A percentile compares a stretch with the other conserved stretches of the same genome.
Evolutionary conservation across 2,113 vertebrate genomes (phyloP).

Genomic region (Macquaria australasica): DNA sequence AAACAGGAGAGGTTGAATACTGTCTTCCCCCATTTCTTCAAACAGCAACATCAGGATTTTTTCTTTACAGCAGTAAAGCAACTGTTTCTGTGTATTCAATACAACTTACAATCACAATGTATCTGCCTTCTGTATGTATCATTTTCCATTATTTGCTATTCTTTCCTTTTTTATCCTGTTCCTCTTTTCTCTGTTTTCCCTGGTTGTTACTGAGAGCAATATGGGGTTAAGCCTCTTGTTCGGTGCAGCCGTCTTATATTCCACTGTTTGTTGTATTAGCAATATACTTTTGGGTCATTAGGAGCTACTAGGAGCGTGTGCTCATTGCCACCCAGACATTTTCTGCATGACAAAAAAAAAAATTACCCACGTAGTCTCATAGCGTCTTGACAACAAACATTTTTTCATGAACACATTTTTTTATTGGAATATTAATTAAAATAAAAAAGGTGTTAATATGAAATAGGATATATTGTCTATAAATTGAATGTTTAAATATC

Average conservation of each 20-base stretch:
- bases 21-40: conserved; percentile 76
- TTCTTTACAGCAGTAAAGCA: conserved; percentile 40
- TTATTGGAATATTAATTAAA: not conserved
- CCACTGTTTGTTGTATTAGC: conserved; percentile 62
- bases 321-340: not conserved
- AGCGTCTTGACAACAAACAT: not conserved
- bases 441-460: not conserved
- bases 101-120: not conserved
- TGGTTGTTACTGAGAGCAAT: conserved; percentile 32
- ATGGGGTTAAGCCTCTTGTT: conserved; percentile 49
- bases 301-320: conserved; percentile 13
- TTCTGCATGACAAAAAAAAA: not conserved
- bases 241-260: conserved; percentile 36
- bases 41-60: conserved; percentile 66
- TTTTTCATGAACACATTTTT: not conserved
- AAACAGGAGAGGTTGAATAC: conserved; percentile 78
- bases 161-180: conserved; percentile 6
- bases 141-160: conserved; percentile 42
- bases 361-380: not conserved
- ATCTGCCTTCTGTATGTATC: not conserved
- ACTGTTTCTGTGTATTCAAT: not conserved
- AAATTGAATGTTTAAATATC: not conserved
- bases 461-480: not conserved
- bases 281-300: conserved; percentile 24
- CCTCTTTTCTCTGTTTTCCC: conserved; percentile 22